Evolutionary conservation across 2,797 vertebrate genomes (phyloP), one percentile per base, ranked within the genome.

Genomic region (Scolopax rusticola): DNA sequence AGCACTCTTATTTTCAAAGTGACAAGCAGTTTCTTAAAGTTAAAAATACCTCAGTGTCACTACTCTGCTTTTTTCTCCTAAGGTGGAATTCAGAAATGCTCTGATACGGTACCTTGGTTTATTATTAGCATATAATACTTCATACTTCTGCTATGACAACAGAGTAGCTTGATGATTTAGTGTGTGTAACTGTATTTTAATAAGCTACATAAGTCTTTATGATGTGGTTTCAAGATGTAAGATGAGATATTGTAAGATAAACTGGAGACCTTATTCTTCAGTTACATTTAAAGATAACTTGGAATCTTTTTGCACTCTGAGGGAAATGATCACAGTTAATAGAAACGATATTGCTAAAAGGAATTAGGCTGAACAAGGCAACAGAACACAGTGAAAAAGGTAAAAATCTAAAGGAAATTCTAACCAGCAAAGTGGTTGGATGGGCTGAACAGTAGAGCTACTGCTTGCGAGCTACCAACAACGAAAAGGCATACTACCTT

Each of bases 401-500:
- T 67, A 61, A 84, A 76, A 92, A 56, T 33, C 15, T 60, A 41
- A 77, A 80, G 18, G 71, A 61, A 89, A 77, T 65, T 54, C 50
- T 59, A 51, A 70, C 33, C 57, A 32, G 73, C 25, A 14, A 60
- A 87, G 33, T 33, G 57, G 41, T 4, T 65, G 25, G 23, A 41
- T 51, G 51, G 54, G 24, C 57, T 80, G 45, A 92, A 69, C 12
- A 30, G 33, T 43, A 77, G 51, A 45, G 47, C 6, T 43, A 16
- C 38, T 57, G 6, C 80, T 87, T 75, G 47, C 33, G 89, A 92
- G 32, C 30, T 78, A 68, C 69, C 30, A 83, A 32, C 32, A 30
- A 71, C 3, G 50, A 45, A 51, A 84, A 54, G 15, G 6, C 53
- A 33, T 57, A 98, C 98, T 97, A 99, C 99, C 98, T 99, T 99